phyloP scores from a whole-genome alignment of 1,140 invertebrate genomes.

The Tenebrio molitor region DNA sequence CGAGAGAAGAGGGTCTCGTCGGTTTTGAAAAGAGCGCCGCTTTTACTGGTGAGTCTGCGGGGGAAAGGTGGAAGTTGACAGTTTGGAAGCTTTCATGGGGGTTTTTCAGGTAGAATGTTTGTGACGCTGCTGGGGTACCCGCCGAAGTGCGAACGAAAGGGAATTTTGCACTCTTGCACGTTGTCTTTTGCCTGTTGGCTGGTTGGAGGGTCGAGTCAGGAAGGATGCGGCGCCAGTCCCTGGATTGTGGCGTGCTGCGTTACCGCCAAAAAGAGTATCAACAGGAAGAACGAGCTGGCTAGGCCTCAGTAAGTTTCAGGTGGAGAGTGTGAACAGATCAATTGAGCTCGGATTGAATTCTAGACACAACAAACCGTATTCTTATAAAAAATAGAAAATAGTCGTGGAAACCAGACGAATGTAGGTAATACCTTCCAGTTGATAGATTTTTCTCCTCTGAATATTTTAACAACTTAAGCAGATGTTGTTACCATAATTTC shows the following conservation, averaged over 20 bases:
- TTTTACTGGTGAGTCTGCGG: slow-evolving; percentile 45
- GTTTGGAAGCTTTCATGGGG: not conserved
- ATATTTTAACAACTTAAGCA: too few species aligned
- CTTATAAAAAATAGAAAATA: too few species aligned
- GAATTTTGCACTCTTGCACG: slow-evolving; percentile 73
- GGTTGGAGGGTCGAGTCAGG: slow-evolving; percentile 73
- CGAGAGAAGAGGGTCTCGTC: slow-evolving; percentile 4
- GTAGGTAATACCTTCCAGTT: too few species aligned
- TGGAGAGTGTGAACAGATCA: not conserved
- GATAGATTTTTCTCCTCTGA: too few species aligned
- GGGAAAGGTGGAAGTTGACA: not conserved
- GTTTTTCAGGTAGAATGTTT: slow-evolving; percentile 67
- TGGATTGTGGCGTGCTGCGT: slow-evolving; percentile 81
- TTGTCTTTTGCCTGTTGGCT: slow-evolving; percentile 81
- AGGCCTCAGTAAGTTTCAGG: not conserved
- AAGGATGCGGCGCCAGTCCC: slow-evolving; percentile 73
- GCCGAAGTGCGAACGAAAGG: slow-evolving; percentile 71
- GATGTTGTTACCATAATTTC: too few species aligned
- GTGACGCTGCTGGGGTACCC: slow-evolving; percentile 74
- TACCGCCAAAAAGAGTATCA: slow-evolving; percentile 52
- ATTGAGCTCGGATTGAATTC: too few species aligned
- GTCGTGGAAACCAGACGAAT: too few species aligned
- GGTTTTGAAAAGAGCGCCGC: slow-evolving; percentile 37
- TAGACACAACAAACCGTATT: too few species aligned
- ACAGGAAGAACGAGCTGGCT: not conserved